Evolutionary conservation across 2,113 vertebrate genomes (phyloP), one percentile per base, ranked within the genome.

Genomic region (Nannobrachium achirus): DNA sequence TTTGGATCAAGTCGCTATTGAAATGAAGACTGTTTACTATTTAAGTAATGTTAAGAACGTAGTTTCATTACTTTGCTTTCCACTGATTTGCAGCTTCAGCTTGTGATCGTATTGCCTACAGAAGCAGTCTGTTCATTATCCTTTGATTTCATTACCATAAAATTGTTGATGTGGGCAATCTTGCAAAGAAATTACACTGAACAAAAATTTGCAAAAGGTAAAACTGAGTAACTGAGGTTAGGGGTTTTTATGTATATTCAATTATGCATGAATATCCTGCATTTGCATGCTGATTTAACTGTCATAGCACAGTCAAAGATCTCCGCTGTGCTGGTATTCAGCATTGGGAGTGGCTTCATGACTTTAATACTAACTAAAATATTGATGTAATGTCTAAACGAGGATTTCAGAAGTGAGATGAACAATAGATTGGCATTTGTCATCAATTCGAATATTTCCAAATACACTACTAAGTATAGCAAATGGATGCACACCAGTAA

Each of bases 121-220:
- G 69, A 72, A 65, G 76, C 67, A 75, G 53, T 66, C 62, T 65
- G 67, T 63, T 79, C 73, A 82, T 78, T 78, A 78, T 63, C 55
- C 10, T 68, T 59, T 69, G 15, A 68, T 62, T 58, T 79, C 57
- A 74, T 60, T 69, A 66, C 69, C 42, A 11, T 58, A 13, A 39
- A 73, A 72, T 62, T 78, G 68, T 59, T 73, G 76, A 81, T 71
- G 68, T 62, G 67, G 8, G 42, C 56, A 63, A 63, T 66, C 50
- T 15, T 59, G 53, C 7, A 49, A 50, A 56, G 60, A 52, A 69
- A 75, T 51, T 62, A 44, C 16, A 44, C 18, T 15, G 69, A 80
- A 76, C 48, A n/a, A n/a, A 66, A 72, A 53, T 63, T 9, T 45
- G 44, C 33, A 50, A 8, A 62, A 45, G 55, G 20, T 39, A 42